Evolutionary conservation across 2,888 invertebrate species (phyloP), one percentile per base, ranked within the genome.

Genomic region (Ypsolopha sequella): DNA sequence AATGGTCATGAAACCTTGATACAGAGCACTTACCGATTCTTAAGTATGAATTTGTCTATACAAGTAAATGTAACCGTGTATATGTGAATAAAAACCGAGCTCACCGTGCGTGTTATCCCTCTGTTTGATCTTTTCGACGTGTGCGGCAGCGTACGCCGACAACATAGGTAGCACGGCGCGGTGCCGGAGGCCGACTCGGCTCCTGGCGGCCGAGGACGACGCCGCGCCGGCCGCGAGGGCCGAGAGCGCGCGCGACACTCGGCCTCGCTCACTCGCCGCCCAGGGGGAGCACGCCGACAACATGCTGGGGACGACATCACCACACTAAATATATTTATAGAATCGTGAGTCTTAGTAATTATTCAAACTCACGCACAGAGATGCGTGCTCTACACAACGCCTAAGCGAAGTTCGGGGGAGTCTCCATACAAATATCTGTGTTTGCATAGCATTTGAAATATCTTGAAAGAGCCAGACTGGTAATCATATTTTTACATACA

Each of bases 51-150:
- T n/a, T n/a, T n/a, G n/a, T n/a, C n/a, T n/a, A n/a, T n/a, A n/a
- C n/a, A n/a, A n/a, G n/a, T n/a, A n/a, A n/a, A n/a, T n/a, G n/a
- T n/a, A n/a, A n/a, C n/a, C n/a, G n/a, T n/a, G n/a, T 24, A 24
- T 24, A 24, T 2, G 4, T 24, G 2, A 24, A 24, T 24, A 24
- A 24, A 24, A 24, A 3, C 24, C 6, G 13, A 0, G 58, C 67
- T 60, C 1, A 82, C 84, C 81, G 45, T 82, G 81, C 53, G 80
- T 11, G 0, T 66, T 67, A 47, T 82, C 80, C 49, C 84, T 52
- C 52, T 72, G 69, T 2, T 64, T 53, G 3, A 82, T 76, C 67
- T 80, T 80, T 2, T 73, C 70, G 0, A 52, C 49, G 8, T 80
- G 78, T 1, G 77, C 79, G 36, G 49, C 58, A 1, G 70, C 68